Conservation (phyloP, 2,797 vertebrate genomes). For the Acanthiza pusilla region DNA sequence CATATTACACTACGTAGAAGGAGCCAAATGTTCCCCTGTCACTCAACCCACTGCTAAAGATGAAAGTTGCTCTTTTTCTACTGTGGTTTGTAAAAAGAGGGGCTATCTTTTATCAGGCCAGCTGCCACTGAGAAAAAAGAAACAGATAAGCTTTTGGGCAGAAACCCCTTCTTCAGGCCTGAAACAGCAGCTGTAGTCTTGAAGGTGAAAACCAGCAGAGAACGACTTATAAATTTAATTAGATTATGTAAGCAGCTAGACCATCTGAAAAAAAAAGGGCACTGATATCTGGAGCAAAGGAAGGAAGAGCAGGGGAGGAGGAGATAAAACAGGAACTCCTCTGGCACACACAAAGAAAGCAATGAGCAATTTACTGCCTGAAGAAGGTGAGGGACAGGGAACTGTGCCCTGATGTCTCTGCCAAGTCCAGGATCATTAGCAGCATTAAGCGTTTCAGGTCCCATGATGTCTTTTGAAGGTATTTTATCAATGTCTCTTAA, state of each 20-base stretch:
- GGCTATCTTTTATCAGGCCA: not conserved
- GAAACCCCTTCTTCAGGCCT: not conserved
- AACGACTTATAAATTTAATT: not conserved
- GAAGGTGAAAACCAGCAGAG: not conserved
- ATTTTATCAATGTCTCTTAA: not conserved
- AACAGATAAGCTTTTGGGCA: not conserved
- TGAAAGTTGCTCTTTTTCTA: slow-evolving; percentile 22
- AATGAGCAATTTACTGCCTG: not conserved
- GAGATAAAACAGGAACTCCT: not conserved
- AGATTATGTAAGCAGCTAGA: not conserved
- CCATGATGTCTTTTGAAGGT: not conserved
- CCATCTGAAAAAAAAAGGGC: not conserved
- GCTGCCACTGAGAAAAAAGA: not conserved
- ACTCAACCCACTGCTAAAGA: slow-evolving; percentile 13
- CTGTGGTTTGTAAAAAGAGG: not conserved
- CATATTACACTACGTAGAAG: not conserved
- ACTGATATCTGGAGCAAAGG: not conserved
- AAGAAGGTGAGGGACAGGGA: not conserved
- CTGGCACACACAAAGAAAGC: not conserved
- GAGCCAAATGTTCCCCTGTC: slow-evolving; percentile 40
- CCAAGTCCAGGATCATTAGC: not conserved
- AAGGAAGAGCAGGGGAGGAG: not conserved
- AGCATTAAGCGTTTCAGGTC: not conserved
- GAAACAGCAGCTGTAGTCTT: not conserved
- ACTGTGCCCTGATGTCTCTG: not conserved